Evolutionary conservation across 1,140 invertebrate genomes (phyloP).

Genomic region (Zaprionus nigranus): DNA sequence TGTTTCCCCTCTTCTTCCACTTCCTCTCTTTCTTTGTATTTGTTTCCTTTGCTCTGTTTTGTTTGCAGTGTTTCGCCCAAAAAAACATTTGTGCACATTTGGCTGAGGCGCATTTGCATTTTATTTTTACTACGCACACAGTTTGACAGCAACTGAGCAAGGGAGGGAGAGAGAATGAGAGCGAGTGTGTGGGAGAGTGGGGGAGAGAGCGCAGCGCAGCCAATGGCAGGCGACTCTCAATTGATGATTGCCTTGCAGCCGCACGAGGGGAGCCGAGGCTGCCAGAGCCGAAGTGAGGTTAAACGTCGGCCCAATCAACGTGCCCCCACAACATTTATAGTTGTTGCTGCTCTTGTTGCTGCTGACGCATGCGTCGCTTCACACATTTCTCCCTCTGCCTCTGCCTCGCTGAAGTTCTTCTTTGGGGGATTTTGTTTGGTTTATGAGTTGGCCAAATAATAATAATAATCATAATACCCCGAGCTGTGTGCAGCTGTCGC

Average conservation of each 20-base stretch:
- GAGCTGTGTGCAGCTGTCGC: slow-evolving; percentile 63
- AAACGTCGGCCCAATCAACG: slow-evolving; percentile 78
- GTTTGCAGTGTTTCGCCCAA: slow-evolving; percentile 51
- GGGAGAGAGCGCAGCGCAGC: slow-evolving; percentile 25
- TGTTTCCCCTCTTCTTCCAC: too few relatives aligned
- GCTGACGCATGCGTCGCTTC: slow-evolving; percentile 70
- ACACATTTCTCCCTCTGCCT: slow-evolving; percentile 11
- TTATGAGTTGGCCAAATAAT: slow-evolving; percentile 79
- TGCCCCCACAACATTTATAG: slow-evolving; percentile 61
- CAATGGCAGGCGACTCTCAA: slow-evolving; percentile 62
- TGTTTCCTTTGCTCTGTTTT: slow-evolving; percentile 17
- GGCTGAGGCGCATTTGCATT: slow-evolving; percentile 70
- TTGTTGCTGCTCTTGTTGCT: slow-evolving; percentile 20
- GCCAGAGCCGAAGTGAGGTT: slow-evolving; percentile 51
- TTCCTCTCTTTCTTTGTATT: slow-evolving; percentile 32
- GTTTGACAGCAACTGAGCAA: slow-evolving; percentile 35
- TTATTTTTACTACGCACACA: slow-evolving; percentile 24
- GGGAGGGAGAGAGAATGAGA: too few relatives aligned
- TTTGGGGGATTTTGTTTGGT: slow-evolving; percentile 56
- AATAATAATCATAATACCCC: slow-evolving; percentile 44
- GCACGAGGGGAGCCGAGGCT: not conserved
- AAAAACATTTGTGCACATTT: slow-evolving; percentile 77
- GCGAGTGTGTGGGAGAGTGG: not conserved
- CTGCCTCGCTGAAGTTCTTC: not conserved
- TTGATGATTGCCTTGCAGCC: slow-evolving; percentile 42